Evolutionary conservation across 2,888 invertebrate genomes (phyloP).

Genomic region (Rhamnusium bicolor): DNA sequence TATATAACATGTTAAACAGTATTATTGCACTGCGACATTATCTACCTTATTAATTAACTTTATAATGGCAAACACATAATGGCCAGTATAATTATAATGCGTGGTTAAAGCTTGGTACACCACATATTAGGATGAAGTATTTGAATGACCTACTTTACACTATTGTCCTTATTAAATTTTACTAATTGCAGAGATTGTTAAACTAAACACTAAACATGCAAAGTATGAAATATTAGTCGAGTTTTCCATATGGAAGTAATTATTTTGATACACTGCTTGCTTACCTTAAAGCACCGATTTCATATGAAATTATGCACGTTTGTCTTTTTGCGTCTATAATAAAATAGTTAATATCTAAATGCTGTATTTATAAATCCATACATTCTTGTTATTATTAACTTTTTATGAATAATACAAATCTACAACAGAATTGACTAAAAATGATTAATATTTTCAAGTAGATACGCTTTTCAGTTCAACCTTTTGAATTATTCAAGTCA

Average conservation of each 20-base stretch:
- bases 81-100: constrained; percentile 41
- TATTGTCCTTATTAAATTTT: constrained; percentile 46
- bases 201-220: background rate
- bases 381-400: too few species aligned
- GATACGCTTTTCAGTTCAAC: too few species aligned
- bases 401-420: too few species aligned
- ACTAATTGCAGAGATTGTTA: constrained; percentile 40
- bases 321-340: too few species aligned
- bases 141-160: constrained; percentile 38
- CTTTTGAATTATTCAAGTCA: too few species aligned
- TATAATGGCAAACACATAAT: constrained; percentile 38
- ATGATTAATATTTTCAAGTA: too few species aligned
- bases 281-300: too few species aligned
- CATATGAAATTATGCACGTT: too few species aligned
- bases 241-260: background rate
- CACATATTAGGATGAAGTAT: constrained; percentile 42
- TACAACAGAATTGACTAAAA: too few species aligned
- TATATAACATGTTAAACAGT: constrained; percentile 23
- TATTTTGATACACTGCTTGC: too few species aligned
- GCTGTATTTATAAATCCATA: too few species aligned
- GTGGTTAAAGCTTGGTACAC: constrained; percentile 34
- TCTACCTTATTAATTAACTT: constrained; percentile 41
- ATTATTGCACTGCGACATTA: constrained; percentile 37
- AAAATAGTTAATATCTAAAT: too few species aligned
- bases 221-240: background rate